Evolutionary conservation across 1,140 invertebrate genomes (phyloP).

Genomic region (Drosophila ogumai): DNA sequence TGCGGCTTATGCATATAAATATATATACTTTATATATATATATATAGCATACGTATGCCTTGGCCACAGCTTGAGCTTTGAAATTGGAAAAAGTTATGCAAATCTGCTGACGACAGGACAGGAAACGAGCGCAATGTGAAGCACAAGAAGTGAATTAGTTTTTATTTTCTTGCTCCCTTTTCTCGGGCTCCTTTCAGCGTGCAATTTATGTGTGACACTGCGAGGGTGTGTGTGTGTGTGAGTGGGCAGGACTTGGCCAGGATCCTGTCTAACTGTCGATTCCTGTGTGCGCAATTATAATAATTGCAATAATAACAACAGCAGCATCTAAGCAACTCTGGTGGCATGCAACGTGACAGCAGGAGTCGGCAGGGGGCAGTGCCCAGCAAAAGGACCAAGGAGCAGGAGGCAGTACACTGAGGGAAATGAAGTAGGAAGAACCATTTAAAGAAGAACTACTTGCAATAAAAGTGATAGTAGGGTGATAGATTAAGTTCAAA

Average conservation of each 20-base stretch:
- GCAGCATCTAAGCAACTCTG: slow-evolving; percentile 43
- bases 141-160: slow-evolving; percentile 77
- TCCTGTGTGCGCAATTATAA: slow-evolving; percentile 76
- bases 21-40: slow-evolving; percentile 9
- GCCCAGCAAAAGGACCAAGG: slow-evolving; percentile 1
- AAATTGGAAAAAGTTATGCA: slow-evolving; percentile 83
- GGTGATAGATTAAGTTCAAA: too few relatives aligned
- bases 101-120: slow-evolving; percentile 72
- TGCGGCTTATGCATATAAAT: slow-evolving; percentile 28
- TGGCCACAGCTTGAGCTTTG: slow-evolving; percentile 77
- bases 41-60: slow-evolving; percentile 59
- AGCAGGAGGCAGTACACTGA: slow-evolving; percentile 4
- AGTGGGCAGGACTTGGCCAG: slow-evolving; percentile 23
- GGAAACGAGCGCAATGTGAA: slow-evolving; percentile 65
- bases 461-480: not conserved
- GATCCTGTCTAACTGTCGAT: slow-evolving; percentile 71
- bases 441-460: fast-evolving
- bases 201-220: slow-evolving; percentile 20
- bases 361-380: slow-evolving; percentile 23
- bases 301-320: slow-evolving; percentile 79
- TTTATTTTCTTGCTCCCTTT: slow-evolving; percentile 50
- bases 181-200: not conserved
- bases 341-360: slow-evolving; percentile 66
- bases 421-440: not conserved
- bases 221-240: slow-evolving; percentile 17